phyloP scores from a whole-genome alignment of 2,797 vertebrate genomes.

The Rhynchonycteris naso region DNA sequence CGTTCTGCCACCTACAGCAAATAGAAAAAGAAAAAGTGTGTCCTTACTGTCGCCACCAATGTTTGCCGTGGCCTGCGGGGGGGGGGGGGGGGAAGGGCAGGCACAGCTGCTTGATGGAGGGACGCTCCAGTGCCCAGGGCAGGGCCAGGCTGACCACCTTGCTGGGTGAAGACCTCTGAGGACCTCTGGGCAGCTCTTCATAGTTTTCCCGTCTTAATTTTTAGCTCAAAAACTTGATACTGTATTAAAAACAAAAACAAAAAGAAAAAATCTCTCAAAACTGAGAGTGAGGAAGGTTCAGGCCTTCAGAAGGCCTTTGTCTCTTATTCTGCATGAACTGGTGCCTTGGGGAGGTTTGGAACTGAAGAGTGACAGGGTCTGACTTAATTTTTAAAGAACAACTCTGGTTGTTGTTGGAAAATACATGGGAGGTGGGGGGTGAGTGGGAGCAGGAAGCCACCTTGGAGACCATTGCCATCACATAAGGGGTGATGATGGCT shows the following conservation, averaged over 20 bases:
- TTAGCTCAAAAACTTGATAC: background rate
- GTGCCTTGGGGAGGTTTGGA: background rate
- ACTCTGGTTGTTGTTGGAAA: background rate
- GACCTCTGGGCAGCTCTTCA: background rate
- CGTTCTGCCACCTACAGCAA: constrained; percentile 75
- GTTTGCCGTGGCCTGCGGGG: constrained; percentile 61
- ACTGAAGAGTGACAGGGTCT: fast-evolving
- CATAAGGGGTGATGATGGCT: fast-evolving
- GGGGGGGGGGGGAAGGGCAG: fast-evolving
- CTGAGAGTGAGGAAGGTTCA: background rate
- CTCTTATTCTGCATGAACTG: background rate
- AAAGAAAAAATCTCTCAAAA: background rate
- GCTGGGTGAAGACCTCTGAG: background rate
- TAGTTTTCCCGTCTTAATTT: background rate
- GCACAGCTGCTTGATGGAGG: background rate
- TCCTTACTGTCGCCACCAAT: constrained; percentile 74
- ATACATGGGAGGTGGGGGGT: background rate
- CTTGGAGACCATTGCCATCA: background rate
- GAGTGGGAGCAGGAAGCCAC: background rate
- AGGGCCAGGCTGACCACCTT: background rate
- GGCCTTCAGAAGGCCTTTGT: background rate
- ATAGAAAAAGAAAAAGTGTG: constrained; percentile 71
- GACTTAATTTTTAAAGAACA: background rate
- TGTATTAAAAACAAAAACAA: too few relatives aligned
- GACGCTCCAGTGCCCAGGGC: too few relatives aligned